Evolutionary conservation across 2,888 invertebrate species (phyloP), one percentile per base, ranked within the genome.

Genomic region (Xestobium rufovillosum): DNA sequence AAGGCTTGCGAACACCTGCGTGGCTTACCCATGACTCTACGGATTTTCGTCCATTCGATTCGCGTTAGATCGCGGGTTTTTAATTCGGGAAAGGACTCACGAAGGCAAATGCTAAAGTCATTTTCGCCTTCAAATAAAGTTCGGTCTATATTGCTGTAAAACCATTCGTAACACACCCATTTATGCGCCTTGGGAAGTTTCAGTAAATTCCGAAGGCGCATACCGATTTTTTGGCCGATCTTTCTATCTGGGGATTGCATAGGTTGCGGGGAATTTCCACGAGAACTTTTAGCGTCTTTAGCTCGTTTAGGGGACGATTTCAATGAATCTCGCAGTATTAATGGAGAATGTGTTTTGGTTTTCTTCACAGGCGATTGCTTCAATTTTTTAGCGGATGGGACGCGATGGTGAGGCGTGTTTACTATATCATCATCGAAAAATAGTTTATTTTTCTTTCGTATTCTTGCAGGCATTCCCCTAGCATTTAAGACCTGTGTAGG

Each of bases 81-180:
- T 39, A 98, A 67, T 55, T 88, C 84, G 0, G 98, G 96, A 68
- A 96, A 96, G 4, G 89, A 83, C 66, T 97, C 96, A 58, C 81
- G 81, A 25, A 98, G 69, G 60, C 95, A 95, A 46, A 88, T 83
- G 66, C 83, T 84, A 60, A 97, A 97, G 68, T 98, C 97, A 68
- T 96, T 96, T 59, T 94, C 94, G 23, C 90, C 92, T 49, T 87
- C 81, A 67, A 98, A 97, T 23, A 98, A 69, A 19, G 90, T 84
- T 59, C 85, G 84, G 61, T 99, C 98, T 52, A 99, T 85, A 57
- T 95, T 96, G 50, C 97, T 96, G 66, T 98, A 98, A 68, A 99
- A 99, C 83, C 95, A 98, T 65, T 99, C 98, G 66, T 92, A 97
- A 65, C 94, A 96, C 4, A 97, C 96, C 94, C 96, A 97, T 67